Evolutionary conservation across 1,140 invertebrate species (phyloP), one percentile per base, ranked within the genome.

Genomic region (Hestina assimilis): DNA sequence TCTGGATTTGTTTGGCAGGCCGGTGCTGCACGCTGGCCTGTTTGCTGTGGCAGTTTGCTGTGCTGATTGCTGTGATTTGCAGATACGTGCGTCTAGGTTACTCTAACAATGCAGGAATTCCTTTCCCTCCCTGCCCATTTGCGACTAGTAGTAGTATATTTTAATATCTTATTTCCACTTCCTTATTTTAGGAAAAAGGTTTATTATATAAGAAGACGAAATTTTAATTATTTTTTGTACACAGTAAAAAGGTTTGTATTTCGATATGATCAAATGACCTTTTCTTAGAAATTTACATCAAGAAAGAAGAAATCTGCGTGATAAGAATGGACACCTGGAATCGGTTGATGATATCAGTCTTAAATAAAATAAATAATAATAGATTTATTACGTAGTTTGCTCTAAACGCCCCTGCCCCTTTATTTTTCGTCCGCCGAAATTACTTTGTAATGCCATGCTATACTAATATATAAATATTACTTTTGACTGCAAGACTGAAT

Each of bases 11-110:
- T 88, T 88, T 83, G 83, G 79, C 84, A 87, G 84, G 84, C 84
- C 83, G 84, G 83, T 86, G 83, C 72, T 79, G 82, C 75, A 67
- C 80, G 84, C 84, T 87, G 84, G 84, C 84, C 84, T 86, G 84
- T 80, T 80, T 87, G 84, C 84, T 87, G 84, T 81, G 79, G 84
- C 84, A 83, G 84, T 84, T 65, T 83, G 74, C 84, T 80, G 82
- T 84, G 82, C 80, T 80, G 84, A 75, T 79, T 83, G 75, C 78
- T 83, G 79, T 83, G 76, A 79, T 87, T 87, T 83, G 75, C 83
- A 83, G 83, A 81, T 85, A 66, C 64, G 55, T 52, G 64, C 74
- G 63, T 80, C 75, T 85, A 83, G 75, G 73, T 81, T 83, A 75
- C 60, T 54, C 20, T 63, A 63, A 60, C 40, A 48, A 58, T 58